Evolutionary conservation across 2,113 vertebrate genomes (phyloP).

Genomic region (Elephantulus edwardii): DNA sequence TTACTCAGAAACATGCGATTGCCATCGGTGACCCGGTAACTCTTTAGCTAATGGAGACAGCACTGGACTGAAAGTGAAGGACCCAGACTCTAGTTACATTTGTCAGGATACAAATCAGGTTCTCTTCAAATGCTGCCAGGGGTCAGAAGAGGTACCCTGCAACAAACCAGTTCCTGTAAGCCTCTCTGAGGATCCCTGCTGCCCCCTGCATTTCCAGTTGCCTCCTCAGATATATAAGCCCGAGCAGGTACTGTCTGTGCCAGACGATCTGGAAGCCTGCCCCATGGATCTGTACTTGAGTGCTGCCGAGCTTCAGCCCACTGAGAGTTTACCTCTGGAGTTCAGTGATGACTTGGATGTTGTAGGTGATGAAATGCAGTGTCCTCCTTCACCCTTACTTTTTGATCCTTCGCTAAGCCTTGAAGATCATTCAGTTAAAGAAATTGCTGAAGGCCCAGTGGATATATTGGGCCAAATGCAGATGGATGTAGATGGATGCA

Average conservation of each 20-base stretch:
- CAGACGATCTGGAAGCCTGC: slow-evolving; percentile 86
- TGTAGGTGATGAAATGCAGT: slow-evolving; percentile 94
- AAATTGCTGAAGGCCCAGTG: slow-evolving; percentile 89
- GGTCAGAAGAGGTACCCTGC: slow-evolving; percentile 93
- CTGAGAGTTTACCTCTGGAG: slow-evolving; percentile 95
- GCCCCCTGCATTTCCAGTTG: slow-evolving; percentile 92
- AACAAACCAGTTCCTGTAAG: slow-evolving; percentile 92
- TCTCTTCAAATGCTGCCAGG: slow-evolving; percentile 94
- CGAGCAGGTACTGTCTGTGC: slow-evolving; percentile 89
- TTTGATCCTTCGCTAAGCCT: slow-evolving; percentile 92
- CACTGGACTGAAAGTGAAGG: slow-evolving; percentile 71
- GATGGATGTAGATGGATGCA: slow-evolving; percentile 26
- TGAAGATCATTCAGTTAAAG: slow-evolving; percentile 90
- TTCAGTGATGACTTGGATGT: slow-evolving; percentile 98
- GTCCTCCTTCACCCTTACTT: slow-evolving; percentile 94
- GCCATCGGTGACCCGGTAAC: slow-evolving; percentile 63
- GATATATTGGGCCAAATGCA: slow-evolving; percentile 85
- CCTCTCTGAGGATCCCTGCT: slow-evolving; percentile 93
- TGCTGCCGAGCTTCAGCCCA: slow-evolving; percentile 96
- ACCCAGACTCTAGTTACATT: slow-evolving; percentile 85
- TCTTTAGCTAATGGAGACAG: slow-evolving; percentile 71
- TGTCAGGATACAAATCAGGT: slow-evolving; percentile 95
- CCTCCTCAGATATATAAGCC: slow-evolving; percentile 94
- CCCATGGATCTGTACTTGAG: slow-evolving; percentile 95
- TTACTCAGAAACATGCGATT: slow-evolving; percentile 80